Conservation (phyloP, 2,113 vertebrate species). For the Glaucidium brasilianum region DNA sequence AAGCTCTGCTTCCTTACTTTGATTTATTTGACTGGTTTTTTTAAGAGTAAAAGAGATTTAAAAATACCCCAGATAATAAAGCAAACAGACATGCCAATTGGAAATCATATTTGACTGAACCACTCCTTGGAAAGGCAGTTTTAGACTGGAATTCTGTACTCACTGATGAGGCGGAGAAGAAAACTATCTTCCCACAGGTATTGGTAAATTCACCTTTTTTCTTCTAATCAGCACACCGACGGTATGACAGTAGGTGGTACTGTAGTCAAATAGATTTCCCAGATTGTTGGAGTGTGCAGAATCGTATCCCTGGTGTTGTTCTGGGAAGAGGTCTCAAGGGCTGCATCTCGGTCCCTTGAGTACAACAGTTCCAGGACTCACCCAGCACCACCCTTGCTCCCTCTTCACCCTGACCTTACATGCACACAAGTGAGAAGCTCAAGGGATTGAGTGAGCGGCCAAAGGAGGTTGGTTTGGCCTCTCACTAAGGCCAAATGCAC, state of each 20-base stretch:
- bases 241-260: background rate
- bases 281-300: background rate
- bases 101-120: background rate
- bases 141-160: background rate
- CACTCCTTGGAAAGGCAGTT: background rate
- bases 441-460: background rate
- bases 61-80: background rate
- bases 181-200: background rate
- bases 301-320: background rate
- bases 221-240: background rate
- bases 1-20: background rate
- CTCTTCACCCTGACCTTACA: background rate
- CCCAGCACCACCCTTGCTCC: too few relatives aligned
- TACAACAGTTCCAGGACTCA: accelerated
- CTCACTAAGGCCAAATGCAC: too few relatives aligned
- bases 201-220: background rate
- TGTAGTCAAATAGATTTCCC: background rate
- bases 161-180: background rate
- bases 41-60: background rate
- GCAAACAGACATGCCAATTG: background rate
- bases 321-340: background rate
- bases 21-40: background rate
- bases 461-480: background rate
- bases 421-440: accelerated
- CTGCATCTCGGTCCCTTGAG: background rate